Conservation (phyloP, 2,797 vertebrate species). For the Acanthis flammea region DNA sequence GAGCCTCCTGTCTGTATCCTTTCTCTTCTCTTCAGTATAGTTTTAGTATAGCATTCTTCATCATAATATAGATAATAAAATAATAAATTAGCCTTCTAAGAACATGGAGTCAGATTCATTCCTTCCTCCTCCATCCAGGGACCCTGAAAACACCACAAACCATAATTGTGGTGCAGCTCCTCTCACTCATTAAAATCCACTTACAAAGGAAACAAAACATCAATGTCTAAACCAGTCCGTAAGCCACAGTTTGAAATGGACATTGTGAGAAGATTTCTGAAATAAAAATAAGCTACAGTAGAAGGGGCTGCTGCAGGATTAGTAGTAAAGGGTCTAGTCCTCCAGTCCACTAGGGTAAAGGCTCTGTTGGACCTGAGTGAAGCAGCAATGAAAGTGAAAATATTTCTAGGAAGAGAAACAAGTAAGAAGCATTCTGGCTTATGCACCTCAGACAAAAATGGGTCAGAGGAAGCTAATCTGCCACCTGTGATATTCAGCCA, state of each 20-base stretch:
- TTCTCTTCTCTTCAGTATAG: no score
- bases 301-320: neutral
- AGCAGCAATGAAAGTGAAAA: neutral
- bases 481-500: neutral
- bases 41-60: no score
- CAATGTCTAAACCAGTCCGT: fast-evolving
- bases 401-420: neutral
- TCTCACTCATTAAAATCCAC: neutral
- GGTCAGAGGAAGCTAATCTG: neutral
- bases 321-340: neutral
- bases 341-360: neutral
- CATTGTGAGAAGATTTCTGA: neutral
- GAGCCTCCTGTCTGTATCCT: no score
- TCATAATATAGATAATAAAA: no score
- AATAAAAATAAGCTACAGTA: neutral
- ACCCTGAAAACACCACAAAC: no score
- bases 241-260: neutral
- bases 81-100: no score
- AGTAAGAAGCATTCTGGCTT: fast-evolving
- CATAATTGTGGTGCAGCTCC: neutral
- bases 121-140: no score
- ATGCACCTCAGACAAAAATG: neutral
- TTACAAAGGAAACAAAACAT: fast-evolving
- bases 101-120: no score
- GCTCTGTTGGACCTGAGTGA: fast-evolving